These are phyloP conservation scores for Volucella zonaria DNA, from an alignment of 2,888 invertebrate species.

Conservation along the genomic window DNA sequence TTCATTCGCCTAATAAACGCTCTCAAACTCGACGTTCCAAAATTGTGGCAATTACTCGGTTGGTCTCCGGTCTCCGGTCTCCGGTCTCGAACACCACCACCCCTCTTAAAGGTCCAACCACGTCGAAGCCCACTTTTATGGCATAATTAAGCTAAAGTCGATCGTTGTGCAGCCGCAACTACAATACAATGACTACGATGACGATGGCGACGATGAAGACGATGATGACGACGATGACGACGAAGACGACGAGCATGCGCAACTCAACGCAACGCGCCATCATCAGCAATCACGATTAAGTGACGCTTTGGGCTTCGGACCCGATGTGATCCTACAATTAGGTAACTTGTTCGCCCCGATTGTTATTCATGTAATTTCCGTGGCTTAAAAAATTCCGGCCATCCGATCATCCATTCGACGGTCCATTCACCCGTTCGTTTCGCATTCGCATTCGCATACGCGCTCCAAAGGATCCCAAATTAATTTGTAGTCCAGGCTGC, in stretches of 20 bases:
- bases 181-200: background rate
- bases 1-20: constrained; percentile 73
- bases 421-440: background rate
- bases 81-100: background rate
- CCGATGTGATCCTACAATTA: constrained; percentile 69
- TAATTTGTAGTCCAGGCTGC: constrained; percentile 62
- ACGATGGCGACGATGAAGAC: constrained; percentile 8
- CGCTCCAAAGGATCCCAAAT: constrained; percentile 65
- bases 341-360: constrained; percentile 67
- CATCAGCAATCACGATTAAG: constrained; percentile 73
- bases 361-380: constrained; percentile 69
- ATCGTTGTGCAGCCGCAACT: constrained; percentile 36
- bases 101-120: constrained; percentile 41
- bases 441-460: constrained; percentile 27
- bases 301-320: constrained; percentile 64
- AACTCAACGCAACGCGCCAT: constrained; percentile 64
- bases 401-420: too few species aligned
- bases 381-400: constrained; percentile 45
- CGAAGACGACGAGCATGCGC: constrained; percentile 51
- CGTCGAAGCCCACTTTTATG: constrained; percentile 69
- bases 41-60: constrained; percentile 71
- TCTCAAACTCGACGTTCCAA: constrained; percentile 40
- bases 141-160: constrained; percentile 70
- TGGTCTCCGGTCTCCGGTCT: background rate
- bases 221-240: background rate